Evolutionary conservation across 2,797 vertebrate genomes (phyloP).

Genomic region (Semotilus atromaculatus): DNA sequence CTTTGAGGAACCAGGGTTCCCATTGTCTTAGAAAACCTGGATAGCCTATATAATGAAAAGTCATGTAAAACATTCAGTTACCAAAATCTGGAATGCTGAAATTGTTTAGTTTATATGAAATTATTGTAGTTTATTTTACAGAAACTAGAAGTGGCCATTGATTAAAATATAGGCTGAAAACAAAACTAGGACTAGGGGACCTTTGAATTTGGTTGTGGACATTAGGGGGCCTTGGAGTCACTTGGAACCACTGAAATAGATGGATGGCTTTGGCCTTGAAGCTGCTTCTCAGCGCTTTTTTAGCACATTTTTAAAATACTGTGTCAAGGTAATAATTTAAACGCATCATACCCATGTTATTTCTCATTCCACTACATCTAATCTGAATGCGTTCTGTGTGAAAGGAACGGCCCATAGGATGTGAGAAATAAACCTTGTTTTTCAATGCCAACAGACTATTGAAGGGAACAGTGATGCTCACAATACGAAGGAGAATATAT

Average conservation of each 20-base stretch:
- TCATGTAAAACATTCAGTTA: not conserved
- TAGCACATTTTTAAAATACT: not conserved
- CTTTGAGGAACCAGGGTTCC: not conserved
- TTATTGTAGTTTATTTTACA: not conserved
- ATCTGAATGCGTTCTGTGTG: not conserved
- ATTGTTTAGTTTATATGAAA: not conserved
- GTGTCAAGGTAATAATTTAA: not conserved
- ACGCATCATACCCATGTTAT: not conserved
- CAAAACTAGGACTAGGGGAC: not conserved
- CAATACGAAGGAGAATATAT: conserved; percentile 78
- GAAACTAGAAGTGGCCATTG: not conserved
- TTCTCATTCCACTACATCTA: not conserved
- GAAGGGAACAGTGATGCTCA: conserved; percentile 85
- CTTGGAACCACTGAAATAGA: not conserved
- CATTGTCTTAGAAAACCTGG: not conserved
- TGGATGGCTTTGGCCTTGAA: not conserved
- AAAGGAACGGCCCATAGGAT: not conserved
- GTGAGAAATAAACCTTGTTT: not conserved
- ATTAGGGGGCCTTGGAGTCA: not conserved
- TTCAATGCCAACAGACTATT: conserved; percentile 79
- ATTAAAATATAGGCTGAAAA: not conserved
- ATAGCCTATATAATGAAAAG: not conserved
- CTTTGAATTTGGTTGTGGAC: not conserved
- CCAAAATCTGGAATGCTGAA: not conserved
- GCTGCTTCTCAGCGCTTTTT: not conserved